Conservation (phyloP, 2,113 vertebrate species). For the Epinephelus lanceolatus region DNA sequence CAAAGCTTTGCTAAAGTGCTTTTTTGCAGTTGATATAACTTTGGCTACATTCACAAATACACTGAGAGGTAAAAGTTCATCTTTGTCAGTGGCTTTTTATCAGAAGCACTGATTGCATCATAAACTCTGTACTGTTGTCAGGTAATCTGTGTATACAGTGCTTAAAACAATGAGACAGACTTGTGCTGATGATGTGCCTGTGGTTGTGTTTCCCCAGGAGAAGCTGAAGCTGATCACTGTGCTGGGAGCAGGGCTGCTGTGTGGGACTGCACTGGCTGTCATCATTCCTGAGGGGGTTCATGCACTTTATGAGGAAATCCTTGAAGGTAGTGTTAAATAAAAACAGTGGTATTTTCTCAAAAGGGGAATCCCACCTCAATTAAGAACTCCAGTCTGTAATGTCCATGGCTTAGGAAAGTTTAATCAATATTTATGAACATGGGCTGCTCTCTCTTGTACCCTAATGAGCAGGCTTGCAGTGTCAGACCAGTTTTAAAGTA, state of each 20-base stretch:
- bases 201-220: slow-evolving; percentile 84
- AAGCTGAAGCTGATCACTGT: slow-evolving; percentile 96
- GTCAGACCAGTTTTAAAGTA: no score
- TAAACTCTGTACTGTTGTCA: background rate
- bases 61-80: background rate
- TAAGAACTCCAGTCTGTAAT: no score
- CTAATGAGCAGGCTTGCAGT: no score
- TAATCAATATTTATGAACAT: no score
- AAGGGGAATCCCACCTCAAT: no score
- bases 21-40: background rate
- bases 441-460: no score
- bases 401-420: no score
- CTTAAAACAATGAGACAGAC: background rate
- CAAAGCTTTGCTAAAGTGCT: no score
- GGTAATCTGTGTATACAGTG: background rate
- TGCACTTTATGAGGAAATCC: slow-evolving; percentile 96
- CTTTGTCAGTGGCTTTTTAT: background rate
- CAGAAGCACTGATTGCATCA: background rate
- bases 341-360: no score
- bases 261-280: slow-evolving; percentile 96
- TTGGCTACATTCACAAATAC: background rate
- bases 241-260: slow-evolving; percentile 95
- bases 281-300: slow-evolving; percentile 99
- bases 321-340: slow-evolving; percentile 88
- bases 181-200: background rate